Evolutionary conservation across 2,113 vertebrate genomes (phyloP).

Genomic region (Nothoprocta perdicaria): DNA sequence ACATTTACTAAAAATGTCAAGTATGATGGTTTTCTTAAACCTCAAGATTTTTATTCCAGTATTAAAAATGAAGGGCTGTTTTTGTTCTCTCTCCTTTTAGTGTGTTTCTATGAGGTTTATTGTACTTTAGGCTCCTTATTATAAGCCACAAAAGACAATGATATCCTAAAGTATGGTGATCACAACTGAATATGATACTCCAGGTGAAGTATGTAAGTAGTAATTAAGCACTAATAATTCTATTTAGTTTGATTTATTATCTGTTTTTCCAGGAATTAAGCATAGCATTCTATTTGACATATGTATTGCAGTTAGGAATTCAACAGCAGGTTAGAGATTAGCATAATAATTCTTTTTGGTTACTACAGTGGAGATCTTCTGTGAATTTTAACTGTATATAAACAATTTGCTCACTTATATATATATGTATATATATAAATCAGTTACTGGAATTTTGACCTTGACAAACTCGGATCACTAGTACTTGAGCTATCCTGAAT

Average conservation of each 20-base stretch:
- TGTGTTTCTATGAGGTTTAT: constrained; percentile 48
- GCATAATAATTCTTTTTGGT: constrained; percentile 57
- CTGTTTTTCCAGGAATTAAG: constrained; percentile 67
- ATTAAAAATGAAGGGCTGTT: constrained; percentile 31
- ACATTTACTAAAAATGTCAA: not conserved
- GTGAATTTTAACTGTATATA: constrained; percentile 53
- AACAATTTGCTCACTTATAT: constrained; percentile 66
- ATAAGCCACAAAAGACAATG: constrained; percentile 50
- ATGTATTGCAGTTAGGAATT: constrained; percentile 48
- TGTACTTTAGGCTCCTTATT: constrained; percentile 26
- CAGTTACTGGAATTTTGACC: constrained; percentile 63
- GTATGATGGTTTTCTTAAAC: not conserved
- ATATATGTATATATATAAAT: constrained; percentile 74
- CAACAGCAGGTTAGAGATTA: constrained; percentile 40
- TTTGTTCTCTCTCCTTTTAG: constrained; percentile 23
- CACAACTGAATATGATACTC: constrained; percentile 63
- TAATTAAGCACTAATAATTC: constrained; percentile 78
- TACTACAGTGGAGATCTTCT: constrained; percentile 52
- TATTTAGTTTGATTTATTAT: constrained; percentile 73
- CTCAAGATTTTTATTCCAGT: constrained; percentile 9
- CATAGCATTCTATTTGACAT: constrained; percentile 49
- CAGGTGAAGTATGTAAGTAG: constrained; percentile 63
- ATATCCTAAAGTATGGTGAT: constrained; percentile 60
- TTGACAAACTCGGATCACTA: constrained; percentile 62
- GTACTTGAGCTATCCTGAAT: constrained; percentile 65